phyloP scores from a whole-genome alignment of 2,113 vertebrate species.

The Dicerorhinus sumatrensis region DNA sequence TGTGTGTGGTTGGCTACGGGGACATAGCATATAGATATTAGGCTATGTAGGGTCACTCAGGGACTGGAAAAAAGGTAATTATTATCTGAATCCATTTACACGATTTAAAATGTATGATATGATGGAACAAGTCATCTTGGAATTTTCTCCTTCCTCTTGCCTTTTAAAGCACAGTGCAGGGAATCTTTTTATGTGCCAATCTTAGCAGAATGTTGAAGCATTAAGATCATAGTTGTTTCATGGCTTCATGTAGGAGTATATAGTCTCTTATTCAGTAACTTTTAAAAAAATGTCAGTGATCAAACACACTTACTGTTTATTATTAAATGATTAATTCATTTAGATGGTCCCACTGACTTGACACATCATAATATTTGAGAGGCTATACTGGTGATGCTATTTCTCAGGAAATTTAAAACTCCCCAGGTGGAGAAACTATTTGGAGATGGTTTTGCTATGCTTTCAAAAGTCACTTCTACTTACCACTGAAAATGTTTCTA shows the following conservation, averaged over 20 bases:
- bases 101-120: neutral
- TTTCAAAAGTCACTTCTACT: neutral
- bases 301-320: neutral
- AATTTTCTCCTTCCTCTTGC: neutral
- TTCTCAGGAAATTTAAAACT: neutral
- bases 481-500: neutral
- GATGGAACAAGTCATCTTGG: neutral
- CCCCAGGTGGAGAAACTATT: neutral
- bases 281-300: neutral
- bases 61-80: neutral
- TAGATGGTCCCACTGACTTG: neutral
- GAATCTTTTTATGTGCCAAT: neutral
- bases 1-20: neutral
- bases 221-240: neutral
- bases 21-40: neutral
- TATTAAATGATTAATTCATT: conserved; percentile 10
- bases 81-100: neutral
- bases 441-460: neutral
- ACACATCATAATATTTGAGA: neutral
- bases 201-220: conserved; percentile 27
- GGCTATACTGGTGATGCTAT: neutral
- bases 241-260: neutral
- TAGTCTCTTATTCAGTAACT: neutral
- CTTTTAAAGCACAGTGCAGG: conserved; percentile 22
- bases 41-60: neutral